These are phyloP conservation scores for Megathymus violae DNA, from an alignment of 1,140 invertebrate genomes.

Conservation along the genomic window DNA sequence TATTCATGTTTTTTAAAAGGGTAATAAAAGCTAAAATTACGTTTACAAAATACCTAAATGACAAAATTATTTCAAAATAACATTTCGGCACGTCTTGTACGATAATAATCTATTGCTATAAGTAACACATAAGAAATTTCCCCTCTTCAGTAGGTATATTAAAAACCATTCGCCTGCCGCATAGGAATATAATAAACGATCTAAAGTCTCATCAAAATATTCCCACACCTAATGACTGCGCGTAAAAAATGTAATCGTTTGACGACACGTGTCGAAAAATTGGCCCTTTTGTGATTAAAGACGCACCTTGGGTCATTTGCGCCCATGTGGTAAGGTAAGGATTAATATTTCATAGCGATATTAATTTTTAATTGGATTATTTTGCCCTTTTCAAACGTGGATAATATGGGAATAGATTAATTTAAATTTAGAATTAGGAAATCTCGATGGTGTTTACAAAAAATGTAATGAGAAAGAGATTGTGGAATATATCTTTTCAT, in stretches of 20 bases:
- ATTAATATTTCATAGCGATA: conserved; percentile 26
- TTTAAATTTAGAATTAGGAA: neutral
- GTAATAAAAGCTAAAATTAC: too few relatives aligned
- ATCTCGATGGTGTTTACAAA: too few relatives aligned
- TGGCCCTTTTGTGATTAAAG: conserved; percentile 43
- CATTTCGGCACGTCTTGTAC: too few relatives aligned
- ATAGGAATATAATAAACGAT: conserved; percentile 9
- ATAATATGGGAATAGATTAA: neutral
- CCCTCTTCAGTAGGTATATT: neutral
- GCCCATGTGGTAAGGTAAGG: conserved; percentile 13
- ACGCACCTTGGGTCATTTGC: conserved; percentile 28
- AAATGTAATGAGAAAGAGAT: too few relatives aligned
- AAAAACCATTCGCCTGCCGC: neutral
- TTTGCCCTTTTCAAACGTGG: conserved; percentile 15
- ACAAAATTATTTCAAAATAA: too few relatives aligned
- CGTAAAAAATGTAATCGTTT: conserved; percentile 47
- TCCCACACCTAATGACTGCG: conserved; percentile 56
- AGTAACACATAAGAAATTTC: too few relatives aligned
- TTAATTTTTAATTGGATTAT: conserved; percentile 32
- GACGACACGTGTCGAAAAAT: conserved; percentile 59
- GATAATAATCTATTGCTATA: too few relatives aligned
- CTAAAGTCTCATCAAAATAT: conserved; percentile 34
- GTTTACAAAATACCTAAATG: too few relatives aligned
- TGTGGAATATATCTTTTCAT: too few relatives aligned
- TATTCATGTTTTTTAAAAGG: too few relatives aligned